Evolutionary conservation across 1,140 invertebrate genomes (phyloP).

Genomic region (Platyura marginata): DNA sequence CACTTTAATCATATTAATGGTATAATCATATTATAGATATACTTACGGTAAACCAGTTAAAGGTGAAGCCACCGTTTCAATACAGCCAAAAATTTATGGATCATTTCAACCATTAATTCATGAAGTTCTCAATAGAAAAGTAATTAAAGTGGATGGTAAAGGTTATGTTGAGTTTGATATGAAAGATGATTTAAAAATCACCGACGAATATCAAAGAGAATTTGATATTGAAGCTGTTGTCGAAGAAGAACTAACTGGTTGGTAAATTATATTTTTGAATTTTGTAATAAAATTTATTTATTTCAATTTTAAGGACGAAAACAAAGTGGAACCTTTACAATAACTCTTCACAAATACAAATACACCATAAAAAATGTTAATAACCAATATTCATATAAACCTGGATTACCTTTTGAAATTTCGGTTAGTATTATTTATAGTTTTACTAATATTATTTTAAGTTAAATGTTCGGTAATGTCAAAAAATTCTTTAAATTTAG

Average conservation of each 20-base stretch:
- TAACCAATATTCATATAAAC: constrained; percentile 69
- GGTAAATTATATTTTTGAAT: neutral
- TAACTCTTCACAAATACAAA: constrained; percentile 57
- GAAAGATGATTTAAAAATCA: constrained; percentile 42
- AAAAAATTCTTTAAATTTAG: too few relatives aligned
- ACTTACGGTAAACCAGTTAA: constrained; percentile 56
- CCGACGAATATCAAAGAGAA: constrained; percentile 51
- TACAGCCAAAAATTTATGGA: constrained; percentile 34
- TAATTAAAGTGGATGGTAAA: constrained; percentile 60
- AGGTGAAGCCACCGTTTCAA: constrained; percentile 52
- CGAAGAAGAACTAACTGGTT: constrained; percentile 46
- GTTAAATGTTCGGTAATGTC: too few relatives aligned
- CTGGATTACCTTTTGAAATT: constrained; percentile 61
- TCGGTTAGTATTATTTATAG: constrained; percentile 28
- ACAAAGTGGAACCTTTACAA: constrained; percentile 48
- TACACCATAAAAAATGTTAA: constrained; percentile 67
- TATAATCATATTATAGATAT: constrained; percentile 22
- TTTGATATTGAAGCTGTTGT: constrained; percentile 56
- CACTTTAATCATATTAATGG: neutral
- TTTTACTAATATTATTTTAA: constrained; percentile 20
- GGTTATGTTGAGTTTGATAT: constrained; percentile 59
- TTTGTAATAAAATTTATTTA: neutral
- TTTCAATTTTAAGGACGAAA: constrained; percentile 29
- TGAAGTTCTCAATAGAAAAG: constrained; percentile 39
- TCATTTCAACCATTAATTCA: constrained; percentile 21